Conservation (phyloP, 2,113 vertebrate genomes). For the Choloepus hoffmanni region DNA sequence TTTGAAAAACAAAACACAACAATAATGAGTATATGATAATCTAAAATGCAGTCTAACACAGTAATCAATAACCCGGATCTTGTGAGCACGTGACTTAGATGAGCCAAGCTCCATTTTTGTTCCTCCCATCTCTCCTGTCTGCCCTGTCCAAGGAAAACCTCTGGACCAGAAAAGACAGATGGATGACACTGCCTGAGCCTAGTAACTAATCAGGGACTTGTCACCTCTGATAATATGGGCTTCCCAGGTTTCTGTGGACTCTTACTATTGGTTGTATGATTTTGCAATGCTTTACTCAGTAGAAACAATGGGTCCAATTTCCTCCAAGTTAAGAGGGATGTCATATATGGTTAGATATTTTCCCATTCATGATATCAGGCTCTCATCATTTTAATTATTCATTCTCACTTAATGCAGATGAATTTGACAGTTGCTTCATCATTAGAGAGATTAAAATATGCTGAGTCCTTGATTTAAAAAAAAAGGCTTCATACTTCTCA, state of each 20-base stretch:
- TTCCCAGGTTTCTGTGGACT: neutral
- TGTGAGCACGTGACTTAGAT: neutral
- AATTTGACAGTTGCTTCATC: constrained; percentile 60
- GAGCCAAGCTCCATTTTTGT: neutral
- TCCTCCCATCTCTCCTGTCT: neutral
- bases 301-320: constrained; percentile 5
- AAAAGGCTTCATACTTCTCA: neutral
- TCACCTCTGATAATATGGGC: neutral
- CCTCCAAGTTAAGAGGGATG: neutral
- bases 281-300: neutral
- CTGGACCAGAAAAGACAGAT: neutral
- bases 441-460: constrained; percentile 59
- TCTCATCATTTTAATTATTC: constrained; percentile 62
- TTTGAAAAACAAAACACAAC: neutral
- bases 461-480: neutral
- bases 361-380: neutral
- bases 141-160: neutral
- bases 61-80: neutral
- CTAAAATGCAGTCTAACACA: neutral
- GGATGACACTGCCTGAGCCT: neutral
- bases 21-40: neutral
- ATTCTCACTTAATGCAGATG: constrained; percentile 53
- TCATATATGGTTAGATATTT: neutral
- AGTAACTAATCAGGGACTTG: neutral
- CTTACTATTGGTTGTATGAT: constrained; percentile 1